These are phyloP conservation scores for Deroptyus accipitrinus DNA, from an alignment of 2,113 vertebrate genomes.

Conservation along the genomic window DNA sequence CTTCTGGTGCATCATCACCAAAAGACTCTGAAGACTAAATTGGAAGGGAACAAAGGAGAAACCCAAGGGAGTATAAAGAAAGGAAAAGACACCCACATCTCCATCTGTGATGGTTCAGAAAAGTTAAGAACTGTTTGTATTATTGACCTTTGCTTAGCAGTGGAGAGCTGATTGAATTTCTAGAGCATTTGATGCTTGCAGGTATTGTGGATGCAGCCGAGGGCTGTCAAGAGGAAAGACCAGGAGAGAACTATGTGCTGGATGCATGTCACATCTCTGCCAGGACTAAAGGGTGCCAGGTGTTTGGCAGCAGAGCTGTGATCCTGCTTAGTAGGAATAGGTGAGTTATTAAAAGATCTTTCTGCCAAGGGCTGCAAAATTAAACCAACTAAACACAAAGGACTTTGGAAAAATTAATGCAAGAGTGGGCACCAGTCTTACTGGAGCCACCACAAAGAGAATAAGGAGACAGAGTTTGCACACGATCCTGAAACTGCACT, in stretches of 20 bases:
- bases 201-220: slow-evolving; percentile 13
- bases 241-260: slow-evolving; percentile 53
- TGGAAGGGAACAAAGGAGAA: background rate
- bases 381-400: slow-evolving; percentile 47
- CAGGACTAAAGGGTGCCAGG: slow-evolving; percentile 5
- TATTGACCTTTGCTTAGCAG: background rate
- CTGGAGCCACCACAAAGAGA: background rate
- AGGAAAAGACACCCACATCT: background rate
- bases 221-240: slow-evolving; percentile 40
- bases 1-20: background rate
- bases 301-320: slow-evolving; percentile 64
- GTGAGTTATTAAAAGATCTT: slow-evolving; percentile 79
- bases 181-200: background rate
- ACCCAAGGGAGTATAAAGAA: background rate
- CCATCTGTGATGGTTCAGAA: slow-evolving; percentile 22
- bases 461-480: background rate
- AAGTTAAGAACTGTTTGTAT: background rate
- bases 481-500: background rate
- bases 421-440: background rate
- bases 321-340: slow-evolving; percentile 75
- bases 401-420: slow-evolving; percentile 7
- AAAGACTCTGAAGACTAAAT: background rate
- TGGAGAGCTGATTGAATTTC: slow-evolving; percentile 2
- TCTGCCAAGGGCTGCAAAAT: slow-evolving; percentile 80
- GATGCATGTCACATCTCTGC: slow-evolving; percentile 25